These are phyloP conservation scores for Coptodon bakossiorum DNA, from an alignment of 2,113 vertebrate genomes.

Conservation along the genomic window DNA sequence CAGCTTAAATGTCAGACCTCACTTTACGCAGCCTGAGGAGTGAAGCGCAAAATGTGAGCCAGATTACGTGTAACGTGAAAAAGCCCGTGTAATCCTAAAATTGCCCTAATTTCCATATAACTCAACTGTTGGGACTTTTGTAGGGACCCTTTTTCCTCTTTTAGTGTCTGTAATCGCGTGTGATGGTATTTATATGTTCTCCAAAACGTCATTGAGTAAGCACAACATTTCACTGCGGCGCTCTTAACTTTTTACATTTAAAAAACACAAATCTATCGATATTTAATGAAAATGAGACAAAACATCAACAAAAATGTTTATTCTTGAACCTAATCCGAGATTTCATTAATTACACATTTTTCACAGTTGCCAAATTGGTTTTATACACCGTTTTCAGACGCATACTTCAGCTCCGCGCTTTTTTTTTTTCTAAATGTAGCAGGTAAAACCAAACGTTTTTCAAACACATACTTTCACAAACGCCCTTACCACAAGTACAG, in stretches of 20 bases:
- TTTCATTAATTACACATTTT: neutral
- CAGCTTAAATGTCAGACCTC: neutral
- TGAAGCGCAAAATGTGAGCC: neutral
- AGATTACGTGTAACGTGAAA: neutral
- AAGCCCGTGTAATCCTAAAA: neutral
- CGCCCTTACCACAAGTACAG: neutral
- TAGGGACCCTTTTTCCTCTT: neutral
- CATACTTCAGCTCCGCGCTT: neutral
- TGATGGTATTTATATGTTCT: neutral
- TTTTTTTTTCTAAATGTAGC: neutral
- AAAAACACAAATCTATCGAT: neutral
- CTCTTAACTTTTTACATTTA: neutral
- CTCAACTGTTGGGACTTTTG: neutral
- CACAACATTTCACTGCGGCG: neutral
- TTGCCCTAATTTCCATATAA: neutral
- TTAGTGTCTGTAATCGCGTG: neutral
- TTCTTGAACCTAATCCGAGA: too few relatives aligned
- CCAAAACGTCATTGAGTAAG: neutral
- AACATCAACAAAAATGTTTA: neutral
- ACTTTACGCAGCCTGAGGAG: neutral
- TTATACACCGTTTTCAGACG: neutral
- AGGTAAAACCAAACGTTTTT: neutral
- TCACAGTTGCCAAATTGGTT: neutral
- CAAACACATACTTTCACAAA: neutral
- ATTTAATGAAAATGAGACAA: neutral